Evolutionary conservation across 2,113 vertebrate species (phyloP).

Genomic region (Suncus etruscus): DNA sequence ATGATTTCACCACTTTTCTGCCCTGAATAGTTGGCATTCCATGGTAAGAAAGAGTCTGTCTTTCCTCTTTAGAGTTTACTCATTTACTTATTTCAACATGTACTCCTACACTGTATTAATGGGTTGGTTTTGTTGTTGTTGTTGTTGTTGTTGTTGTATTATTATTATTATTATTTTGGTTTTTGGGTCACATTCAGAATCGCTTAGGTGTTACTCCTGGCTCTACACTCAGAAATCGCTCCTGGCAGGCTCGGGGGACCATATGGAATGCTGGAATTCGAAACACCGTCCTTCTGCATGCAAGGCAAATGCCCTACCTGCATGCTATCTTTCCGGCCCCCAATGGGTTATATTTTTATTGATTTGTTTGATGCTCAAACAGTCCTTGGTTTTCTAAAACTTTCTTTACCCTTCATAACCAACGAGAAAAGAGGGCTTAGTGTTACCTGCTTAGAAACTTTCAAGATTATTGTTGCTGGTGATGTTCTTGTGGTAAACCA

Average conservation of each 20-base stretch:
- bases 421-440: slow-evolving; percentile 9
- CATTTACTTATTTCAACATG: not conserved
- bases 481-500: slow-evolving; percentile 47
- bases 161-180: too few relatives aligned
- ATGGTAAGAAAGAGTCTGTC: not conserved
- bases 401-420: slow-evolving; percentile 12
- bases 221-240: too few relatives aligned
- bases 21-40: not conserved
- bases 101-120: not conserved
- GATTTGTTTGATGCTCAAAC: slow-evolving; percentile 31
- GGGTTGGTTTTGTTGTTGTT: not conserved
- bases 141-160: too few relatives aligned
- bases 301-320: too few relatives aligned
- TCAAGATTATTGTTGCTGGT: not conserved
- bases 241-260: too few relatives aligned
- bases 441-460: not conserved
- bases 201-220: too few relatives aligned
- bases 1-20: not conserved
- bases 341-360: not conserved
- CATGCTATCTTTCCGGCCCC: too few relatives aligned
- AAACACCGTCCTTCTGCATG: too few relatives aligned
- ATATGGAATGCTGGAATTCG: too few relatives aligned
- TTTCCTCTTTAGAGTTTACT: not conserved
- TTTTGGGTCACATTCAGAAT: too few relatives aligned
- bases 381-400: slow-evolving; percentile 2